Percentiles rank a stretch among this genome's conserved stretches.
Conservation (phyloP, 2,797 vertebrate genomes). For the Mastacembelus armatus region DNA sequence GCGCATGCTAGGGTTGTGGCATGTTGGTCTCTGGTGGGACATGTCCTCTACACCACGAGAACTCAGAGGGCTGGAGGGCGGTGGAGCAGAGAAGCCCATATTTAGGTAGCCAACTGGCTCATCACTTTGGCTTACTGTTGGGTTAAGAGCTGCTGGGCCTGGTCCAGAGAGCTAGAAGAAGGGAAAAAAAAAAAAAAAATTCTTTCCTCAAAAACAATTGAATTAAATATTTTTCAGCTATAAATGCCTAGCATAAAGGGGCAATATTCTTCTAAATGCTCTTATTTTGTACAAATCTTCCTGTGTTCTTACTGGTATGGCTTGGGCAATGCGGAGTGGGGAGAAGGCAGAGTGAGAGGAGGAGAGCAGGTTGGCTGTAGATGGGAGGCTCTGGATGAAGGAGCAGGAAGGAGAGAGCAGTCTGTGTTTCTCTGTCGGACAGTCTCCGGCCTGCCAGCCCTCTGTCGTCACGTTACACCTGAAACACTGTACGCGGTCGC, state of each 20-base stretch:
- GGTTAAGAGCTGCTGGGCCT: no score
- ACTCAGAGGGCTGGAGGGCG: constrained; percentile 84
- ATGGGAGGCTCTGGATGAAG: constrained; percentile 90
- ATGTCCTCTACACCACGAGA: constrained; percentile 89
- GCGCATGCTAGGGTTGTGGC: constrained; percentile 89
- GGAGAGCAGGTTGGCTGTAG: constrained; percentile 84
- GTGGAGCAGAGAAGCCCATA: constrained; percentile 84
- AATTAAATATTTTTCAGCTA: background rate
- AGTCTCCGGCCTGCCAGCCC: constrained; percentile 95
- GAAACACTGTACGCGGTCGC: constrained; percentile 95
- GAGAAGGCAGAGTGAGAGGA: constrained; percentile 89
- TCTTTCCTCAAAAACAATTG: background rate
- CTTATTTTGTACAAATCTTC: background rate
- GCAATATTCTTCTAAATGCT: background rate
- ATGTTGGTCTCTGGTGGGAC: constrained; percentile 85
- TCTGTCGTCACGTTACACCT: constrained; percentile 91
- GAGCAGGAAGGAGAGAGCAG: constrained; percentile 91
- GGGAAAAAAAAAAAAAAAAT: background rate
- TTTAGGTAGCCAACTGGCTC: constrained; percentile 88
- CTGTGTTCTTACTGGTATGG: constrained; percentile 71
- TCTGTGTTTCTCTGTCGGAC: constrained; percentile 91
- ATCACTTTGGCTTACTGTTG: no score
- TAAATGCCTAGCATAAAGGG: background rate
- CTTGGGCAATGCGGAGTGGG: constrained; percentile 80
- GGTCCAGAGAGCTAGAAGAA: constrained; percentile 66